Percentiles rank a stretch among this genome's conserved stretches.
These are phyloP conservation scores for Erannis defoliaria DNA, from an alignment of 2,888 invertebrate species.

Conservation along the genomic window DNA sequence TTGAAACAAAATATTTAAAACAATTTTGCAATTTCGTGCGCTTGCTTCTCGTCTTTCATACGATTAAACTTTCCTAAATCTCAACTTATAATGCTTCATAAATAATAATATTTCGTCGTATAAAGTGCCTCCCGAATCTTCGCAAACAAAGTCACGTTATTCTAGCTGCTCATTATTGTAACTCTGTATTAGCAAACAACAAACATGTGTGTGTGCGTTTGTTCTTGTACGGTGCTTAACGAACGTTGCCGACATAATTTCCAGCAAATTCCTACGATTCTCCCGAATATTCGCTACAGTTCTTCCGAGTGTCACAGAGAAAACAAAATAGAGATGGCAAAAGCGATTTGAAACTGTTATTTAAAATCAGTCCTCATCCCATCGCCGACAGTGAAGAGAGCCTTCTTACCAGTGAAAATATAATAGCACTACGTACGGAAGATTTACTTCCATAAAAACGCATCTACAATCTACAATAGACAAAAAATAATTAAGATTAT, in stretches of 20 bases:
- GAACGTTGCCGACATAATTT: conserved; percentile 24
- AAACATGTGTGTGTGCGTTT: conserved; percentile 12
- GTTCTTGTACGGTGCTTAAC: conserved; percentile 12
- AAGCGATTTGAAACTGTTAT: neutral
- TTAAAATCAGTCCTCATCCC: neutral
- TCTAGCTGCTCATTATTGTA: conserved; percentile 34
- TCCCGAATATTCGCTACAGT: neutral
- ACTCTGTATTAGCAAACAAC: conserved; percentile 25
- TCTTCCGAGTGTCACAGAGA: neutral
- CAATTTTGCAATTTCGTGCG: neutral
- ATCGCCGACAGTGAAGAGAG: too few relatives aligned
- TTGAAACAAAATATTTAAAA: neutral
- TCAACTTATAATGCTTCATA: conserved; percentile 31
- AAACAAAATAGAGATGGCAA: neutral
- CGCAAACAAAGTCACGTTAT: conserved; percentile 32
- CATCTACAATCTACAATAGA: too few relatives aligned
- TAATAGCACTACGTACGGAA: too few relatives aligned
- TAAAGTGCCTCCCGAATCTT: conserved; percentile 26
- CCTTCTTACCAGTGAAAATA: too few relatives aligned
- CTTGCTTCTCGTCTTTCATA: conserved; percentile 8
- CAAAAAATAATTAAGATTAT: too few relatives aligned
- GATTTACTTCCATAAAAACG: too few relatives aligned
- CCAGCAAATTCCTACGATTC: conserved; percentile 14
- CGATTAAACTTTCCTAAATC: conserved; percentile 19
- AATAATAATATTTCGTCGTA: conserved; percentile 27